phyloP scores from a whole-genome alignment of 2,113 vertebrate genomes.

The Emydura subglobosa region DNA sequence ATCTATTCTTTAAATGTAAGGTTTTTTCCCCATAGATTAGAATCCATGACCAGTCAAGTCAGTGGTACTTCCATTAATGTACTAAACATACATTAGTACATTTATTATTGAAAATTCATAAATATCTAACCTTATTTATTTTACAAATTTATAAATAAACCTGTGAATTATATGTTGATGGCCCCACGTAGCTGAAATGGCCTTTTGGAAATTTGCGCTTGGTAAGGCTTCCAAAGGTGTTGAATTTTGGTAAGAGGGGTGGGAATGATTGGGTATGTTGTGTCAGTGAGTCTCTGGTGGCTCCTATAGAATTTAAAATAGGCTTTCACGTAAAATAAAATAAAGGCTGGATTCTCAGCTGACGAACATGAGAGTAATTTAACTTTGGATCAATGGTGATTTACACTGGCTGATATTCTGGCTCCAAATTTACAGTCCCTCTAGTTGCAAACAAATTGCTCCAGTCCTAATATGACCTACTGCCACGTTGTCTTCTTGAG shows the following conservation, averaged over 20 bases:
- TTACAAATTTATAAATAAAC: neutral
- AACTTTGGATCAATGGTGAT: neutral
- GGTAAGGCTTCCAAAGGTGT: neutral
- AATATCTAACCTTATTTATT: neutral
- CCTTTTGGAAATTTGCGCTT: neutral
- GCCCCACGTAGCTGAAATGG: neutral
- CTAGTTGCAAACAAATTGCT: neutral
- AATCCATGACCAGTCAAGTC: neutral
- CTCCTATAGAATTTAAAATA: neutral
- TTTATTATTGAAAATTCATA: neutral
- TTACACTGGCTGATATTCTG: fast-evolving
- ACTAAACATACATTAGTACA: neutral
- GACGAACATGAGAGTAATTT: neutral
- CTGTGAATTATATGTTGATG: neutral
- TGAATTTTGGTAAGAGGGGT: neutral
- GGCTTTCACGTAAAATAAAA: neutral
- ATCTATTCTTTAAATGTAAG: neutral
- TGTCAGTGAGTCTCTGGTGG: neutral
- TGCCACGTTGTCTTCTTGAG: neutral
- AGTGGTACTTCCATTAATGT: neutral
- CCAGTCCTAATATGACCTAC: neutral
- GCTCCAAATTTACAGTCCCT: neutral
- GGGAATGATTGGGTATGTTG: neutral
- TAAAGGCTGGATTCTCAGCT: neutral
- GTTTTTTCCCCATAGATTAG: neutral